A percentile compares a stretch with the other conserved stretches of the same genome.
These are phyloP conservation scores for Himalopsyche phryganea DNA, from an alignment of 1,140 invertebrate genomes.

Conservation along the genomic window DNA sequence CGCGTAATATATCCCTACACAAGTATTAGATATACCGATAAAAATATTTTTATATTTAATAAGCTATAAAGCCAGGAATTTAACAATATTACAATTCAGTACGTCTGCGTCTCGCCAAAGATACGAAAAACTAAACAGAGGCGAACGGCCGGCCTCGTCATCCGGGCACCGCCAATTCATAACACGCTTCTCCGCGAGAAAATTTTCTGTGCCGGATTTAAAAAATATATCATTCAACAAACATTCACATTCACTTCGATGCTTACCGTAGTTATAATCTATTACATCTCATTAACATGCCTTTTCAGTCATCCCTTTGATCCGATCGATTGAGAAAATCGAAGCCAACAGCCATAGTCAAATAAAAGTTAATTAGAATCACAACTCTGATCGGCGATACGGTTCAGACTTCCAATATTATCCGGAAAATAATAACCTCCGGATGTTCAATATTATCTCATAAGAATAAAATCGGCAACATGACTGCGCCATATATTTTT, in stretches of 20 bases:
- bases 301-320: not conserved
- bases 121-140: conserved; percentile 2
- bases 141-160: not conserved
- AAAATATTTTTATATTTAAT: conserved; percentile 33
- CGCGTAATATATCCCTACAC: conserved; percentile 28
- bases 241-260: conserved; percentile 12
- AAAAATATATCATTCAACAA: too few relatives aligned
- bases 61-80: conserved; percentile 33
- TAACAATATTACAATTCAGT: conserved; percentile 25
- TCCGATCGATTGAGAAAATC: conserved; percentile 10
- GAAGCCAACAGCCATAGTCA: conserved; percentile 32
- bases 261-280: conserved; percentile 12
- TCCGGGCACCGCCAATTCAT: too few relatives aligned
- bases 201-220: too few relatives aligned
- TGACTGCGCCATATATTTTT: not conserved
- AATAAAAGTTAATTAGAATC: conserved; percentile 31
- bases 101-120: conserved; percentile 5
- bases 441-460: not conserved
- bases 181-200: too few relatives aligned
- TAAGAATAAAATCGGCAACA: not conserved
- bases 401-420: conserved; percentile 31
- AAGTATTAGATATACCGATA: conserved; percentile 31
- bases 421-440: conserved; percentile 3
- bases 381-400: conserved; percentile 27
- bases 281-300: conserved; percentile 1